Evolutionary conservation across 2,888 invertebrate species (phyloP).

Genomic region (Nomada fabriciana): DNA sequence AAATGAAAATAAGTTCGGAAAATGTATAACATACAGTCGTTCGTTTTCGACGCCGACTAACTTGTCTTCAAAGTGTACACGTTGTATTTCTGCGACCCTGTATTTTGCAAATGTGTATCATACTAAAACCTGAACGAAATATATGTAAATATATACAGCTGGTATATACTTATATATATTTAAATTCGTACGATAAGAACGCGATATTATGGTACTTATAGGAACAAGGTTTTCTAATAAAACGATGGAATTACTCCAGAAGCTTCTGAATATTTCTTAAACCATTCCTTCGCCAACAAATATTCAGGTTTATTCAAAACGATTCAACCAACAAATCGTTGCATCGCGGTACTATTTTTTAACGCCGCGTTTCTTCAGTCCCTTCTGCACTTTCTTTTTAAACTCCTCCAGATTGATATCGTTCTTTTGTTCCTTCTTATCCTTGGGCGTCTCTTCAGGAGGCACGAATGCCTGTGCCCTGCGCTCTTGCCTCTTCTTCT

Average conservation of each 20-base stretch:
- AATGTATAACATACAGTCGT: constrained; percentile 8
- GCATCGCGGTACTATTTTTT: neutral
- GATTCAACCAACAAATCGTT: constrained; percentile 8
- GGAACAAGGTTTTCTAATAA: constrained; percentile 74
- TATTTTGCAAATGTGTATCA: constrained; percentile 78
- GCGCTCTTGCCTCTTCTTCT: constrained; percentile 90
- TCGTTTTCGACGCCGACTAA: too few species aligned
- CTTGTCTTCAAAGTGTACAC: constrained; percentile 16
- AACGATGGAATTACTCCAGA: constrained; percentile 66
- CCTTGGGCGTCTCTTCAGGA: constrained; percentile 87
- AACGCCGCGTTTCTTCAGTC: constrained; percentile 73
- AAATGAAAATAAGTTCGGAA: constrained; percentile 10
- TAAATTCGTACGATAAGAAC: constrained; percentile 59
- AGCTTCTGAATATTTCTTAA: constrained; percentile 12
- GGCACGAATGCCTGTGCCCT: constrained; percentile 93
- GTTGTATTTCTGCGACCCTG: constrained; percentile 64
- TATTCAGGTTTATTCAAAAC: constrained; percentile 22
- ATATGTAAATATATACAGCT: constrained; percentile 56
- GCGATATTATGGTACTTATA: constrained; percentile 69
- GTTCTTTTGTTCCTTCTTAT: constrained; percentile 76
- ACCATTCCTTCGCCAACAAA: neutral
- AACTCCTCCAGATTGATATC: constrained; percentile 89
- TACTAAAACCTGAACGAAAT: constrained; percentile 51
- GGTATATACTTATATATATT: constrained; percentile 59
- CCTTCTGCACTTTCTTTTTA: constrained; percentile 91